phyloP scores from a whole-genome alignment of 2,797 vertebrate species.

The Dendrocincla tyrannina region DNA sequence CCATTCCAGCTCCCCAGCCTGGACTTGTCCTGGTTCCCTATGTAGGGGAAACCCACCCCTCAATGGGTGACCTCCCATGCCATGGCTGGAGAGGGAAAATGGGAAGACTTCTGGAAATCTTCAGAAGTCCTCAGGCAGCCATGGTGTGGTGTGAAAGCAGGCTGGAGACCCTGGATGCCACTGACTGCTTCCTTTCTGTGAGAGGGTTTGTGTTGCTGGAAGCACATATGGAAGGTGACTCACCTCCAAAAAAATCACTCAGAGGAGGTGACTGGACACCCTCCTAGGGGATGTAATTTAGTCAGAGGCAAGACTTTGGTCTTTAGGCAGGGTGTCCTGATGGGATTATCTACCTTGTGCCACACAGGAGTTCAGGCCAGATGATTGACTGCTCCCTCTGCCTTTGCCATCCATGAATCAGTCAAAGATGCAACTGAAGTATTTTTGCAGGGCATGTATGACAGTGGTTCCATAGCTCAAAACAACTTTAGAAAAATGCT shows the following conservation, averaged over 20 bases:
- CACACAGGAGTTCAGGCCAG: neutral
- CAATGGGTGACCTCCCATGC: neutral
- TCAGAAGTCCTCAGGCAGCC: neutral
- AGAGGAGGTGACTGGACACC: neutral
- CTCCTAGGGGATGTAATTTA: neutral
- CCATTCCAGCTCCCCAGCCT: neutral
- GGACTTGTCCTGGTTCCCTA: neutral
- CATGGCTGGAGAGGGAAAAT: neutral
- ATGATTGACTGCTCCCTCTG: neutral
- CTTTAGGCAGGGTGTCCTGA: neutral
- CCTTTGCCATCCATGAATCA: neutral
- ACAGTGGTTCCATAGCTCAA: neutral
- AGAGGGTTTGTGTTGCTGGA: neutral
- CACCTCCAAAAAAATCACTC: neutral
- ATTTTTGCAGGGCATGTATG: neutral
- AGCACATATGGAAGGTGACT: neutral
- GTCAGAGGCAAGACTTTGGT: neutral
- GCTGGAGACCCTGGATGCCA: neutral
- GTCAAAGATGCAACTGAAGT: neutral
- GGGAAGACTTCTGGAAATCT: neutral
- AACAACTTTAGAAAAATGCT: neutral
- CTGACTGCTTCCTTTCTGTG: neutral
- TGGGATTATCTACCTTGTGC: neutral
- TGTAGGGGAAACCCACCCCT: rapidly evolving
- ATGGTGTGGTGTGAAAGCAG: neutral